Base-by-base conservation (phyloP, 2,888 invertebrate species). In the Gnatocerus cornutus region DNA sequence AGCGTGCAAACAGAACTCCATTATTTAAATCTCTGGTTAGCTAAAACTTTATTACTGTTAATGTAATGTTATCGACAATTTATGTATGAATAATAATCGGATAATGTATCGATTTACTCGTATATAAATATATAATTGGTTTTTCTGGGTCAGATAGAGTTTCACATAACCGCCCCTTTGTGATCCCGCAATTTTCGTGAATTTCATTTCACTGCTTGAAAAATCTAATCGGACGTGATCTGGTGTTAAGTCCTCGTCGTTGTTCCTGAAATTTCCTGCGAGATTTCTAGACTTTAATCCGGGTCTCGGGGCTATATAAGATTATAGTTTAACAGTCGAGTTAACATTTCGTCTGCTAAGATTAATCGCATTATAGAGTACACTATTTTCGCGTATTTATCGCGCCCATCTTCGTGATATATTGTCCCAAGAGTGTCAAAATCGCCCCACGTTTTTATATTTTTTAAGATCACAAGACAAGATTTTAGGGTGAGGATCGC, bases 311-410 rank as follows among this genome's bases (percentile, higher is more conserved):
- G 58, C 50, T 27, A 16, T 48, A 16, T 56, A 52, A 67, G 67
- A 67, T 67, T 59, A 67, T 52, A 52, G 59, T 67, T 67, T 67
- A 67, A 67, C 67, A 52, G 67, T 45, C 27, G 59, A 67, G 59
- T 67, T 67, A 67, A 59, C 66, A 66, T 66, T 66, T 66, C 66
- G 59, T 67, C 67, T 67, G 66, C 58, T 58, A 39, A 41, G 50
- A 67, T 59, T 67, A 67, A 67, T 67, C 67, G 37, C 33, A 43
- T 66, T 55, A 45, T 21, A 13, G 64, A 45, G 41, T 39, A 12
- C 21, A 12, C 13, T 13, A 50, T 62, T 62, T 48, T 14, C 29
- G 33, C 21, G 56, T n/a, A n/a, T 21, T 21, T 27, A 43, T 13
- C 43, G 43, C 3, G 4, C 2, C 1, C 7, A 8, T 1, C 12